Base-by-base conservation (phyloP, 2,113 vertebrate species). In the Chaetodon auriga region DNA sequence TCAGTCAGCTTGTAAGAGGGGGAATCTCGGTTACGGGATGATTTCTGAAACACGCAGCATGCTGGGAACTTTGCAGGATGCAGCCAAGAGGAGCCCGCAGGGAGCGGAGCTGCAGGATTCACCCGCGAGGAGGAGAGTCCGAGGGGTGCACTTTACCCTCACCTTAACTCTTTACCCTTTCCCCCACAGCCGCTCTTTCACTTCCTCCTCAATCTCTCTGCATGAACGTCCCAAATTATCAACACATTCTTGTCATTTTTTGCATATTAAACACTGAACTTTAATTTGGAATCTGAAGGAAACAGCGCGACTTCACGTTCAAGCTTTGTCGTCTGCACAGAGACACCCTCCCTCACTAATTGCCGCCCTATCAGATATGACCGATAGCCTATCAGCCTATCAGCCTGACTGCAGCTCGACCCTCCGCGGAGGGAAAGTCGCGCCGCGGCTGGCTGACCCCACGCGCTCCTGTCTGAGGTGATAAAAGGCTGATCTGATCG, bases 131-230 rank as follows among this genome's bases (percentile, higher is more conserved):
- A 6, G 10, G 51, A 53, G 54, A 16, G 60, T 49, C 71, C 51
- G 77, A 43, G 65, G 69, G 38, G 78, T 25, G 75, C 76, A 66
- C 84, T 73, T 76, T 73, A 72, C 21, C 78, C 78, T 84, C 69
- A 75, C 35, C 61, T 83, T 65, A 41, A 80, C 80, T 62, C 54
- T 49, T 49, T 15, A 81, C 25, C 61, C 53, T 23, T 77, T 72
- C 76, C 16, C 53, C 2, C n/a, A 66, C 2, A 10, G 5, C 49
- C 30, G 30, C 30, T 30, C 41, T 7, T 9, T 19, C 9, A 1
- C 6, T 11, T 3, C 21, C 0, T 8, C 35, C 58, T 51, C 46
- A 6, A n/a, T 55, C 68, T n/a, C 30, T 30, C 30, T 30, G 30
- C 30, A 30, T 1, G n/a, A 57, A 75, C 14, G 0, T 41, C 41